Conservation (phyloP, 2,113 vertebrate species). For the Salminus brasiliensis region DNA sequence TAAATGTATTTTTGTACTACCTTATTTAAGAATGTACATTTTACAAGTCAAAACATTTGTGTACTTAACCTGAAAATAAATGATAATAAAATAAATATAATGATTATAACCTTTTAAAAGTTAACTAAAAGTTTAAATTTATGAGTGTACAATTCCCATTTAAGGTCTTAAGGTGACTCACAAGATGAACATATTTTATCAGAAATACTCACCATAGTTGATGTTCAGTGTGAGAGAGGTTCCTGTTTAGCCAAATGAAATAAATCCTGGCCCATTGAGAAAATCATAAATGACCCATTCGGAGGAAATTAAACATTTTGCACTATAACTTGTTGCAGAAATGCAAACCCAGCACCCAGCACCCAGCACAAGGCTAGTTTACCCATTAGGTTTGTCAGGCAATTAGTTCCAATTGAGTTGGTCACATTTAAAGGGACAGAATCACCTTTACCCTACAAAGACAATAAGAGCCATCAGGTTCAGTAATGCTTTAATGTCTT, state of each 20-base stretch:
- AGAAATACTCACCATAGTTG: slow-evolving; percentile 41
- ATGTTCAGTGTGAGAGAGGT: neutral
- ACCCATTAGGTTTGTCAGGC: slow-evolving; percentile 8
- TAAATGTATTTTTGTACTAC: no score
- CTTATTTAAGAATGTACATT: no score
- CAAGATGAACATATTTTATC: neutral
- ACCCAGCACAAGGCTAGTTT: neutral
- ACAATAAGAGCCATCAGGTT: neutral
- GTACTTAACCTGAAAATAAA: no score
- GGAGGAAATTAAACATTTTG: neutral
- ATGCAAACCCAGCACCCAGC: neutral
- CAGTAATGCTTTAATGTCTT: neutral
- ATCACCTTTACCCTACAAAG: neutral
- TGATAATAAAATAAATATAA: no score
- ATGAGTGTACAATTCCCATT: neutral
- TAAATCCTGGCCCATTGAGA: neutral
- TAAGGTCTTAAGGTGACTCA: no score
- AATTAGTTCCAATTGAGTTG: neutral
- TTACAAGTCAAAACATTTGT: no score
- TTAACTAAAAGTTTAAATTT: neutral
- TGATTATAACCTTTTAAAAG: no score
- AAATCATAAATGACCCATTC: neutral
- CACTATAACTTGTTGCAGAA: neutral
- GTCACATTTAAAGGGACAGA: slow-evolving; percentile 1
- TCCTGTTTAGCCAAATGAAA: neutral